Base-by-base conservation (phyloP, 2,113 vertebrate genomes). In the Chloroceryle aenea region DNA sequence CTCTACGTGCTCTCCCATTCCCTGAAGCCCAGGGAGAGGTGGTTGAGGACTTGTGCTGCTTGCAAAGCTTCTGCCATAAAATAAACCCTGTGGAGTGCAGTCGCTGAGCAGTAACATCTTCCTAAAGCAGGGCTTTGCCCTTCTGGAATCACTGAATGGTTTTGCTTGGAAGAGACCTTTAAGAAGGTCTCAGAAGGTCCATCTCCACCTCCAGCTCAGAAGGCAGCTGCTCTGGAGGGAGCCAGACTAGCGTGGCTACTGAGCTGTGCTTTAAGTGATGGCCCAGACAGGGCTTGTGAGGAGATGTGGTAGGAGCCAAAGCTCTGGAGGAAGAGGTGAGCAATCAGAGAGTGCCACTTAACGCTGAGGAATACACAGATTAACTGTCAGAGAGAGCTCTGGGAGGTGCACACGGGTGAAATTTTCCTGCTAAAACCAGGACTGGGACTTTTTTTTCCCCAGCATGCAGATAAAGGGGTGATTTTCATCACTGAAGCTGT, bases 231-330 rank as follows among this genome's bases (percentile, higher is more conserved):
- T 53, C 11, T 1, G 1, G 52, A 30, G 19, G 3, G 34, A n/a
- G 29, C 47, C 12, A 12, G 10, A 16, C 34, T 0, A 3, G 19
- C 2, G 45, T 0, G 4, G 61, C 29, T 66, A 52, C 45, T 10
- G 89, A 30, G 50, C 5, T 45, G 1, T 45, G 53, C 58, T 61
- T 36, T 7, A 32, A n/a, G 40, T 3, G 1, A 18, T 48, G 26
- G 62, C 47, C 30, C 27, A 15, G 10, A 19, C 53, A 56, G 59
- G 47, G 32, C 53, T 61, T 66, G 10, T 1, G 26, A 2, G 1
- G 36, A 26, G 34, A 26, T 40, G 43, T 0, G 0, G 27, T 19
- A 29, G 85, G 55, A 81, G 52, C 52, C 45, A 27, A 32, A 59
- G 74, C 78, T 4, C 9, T 23, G 29, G 50, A 38, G 50, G 50